Base-by-base conservation (phyloP, 2,797 vertebrate species). In the Eptatretus atami region DNA sequence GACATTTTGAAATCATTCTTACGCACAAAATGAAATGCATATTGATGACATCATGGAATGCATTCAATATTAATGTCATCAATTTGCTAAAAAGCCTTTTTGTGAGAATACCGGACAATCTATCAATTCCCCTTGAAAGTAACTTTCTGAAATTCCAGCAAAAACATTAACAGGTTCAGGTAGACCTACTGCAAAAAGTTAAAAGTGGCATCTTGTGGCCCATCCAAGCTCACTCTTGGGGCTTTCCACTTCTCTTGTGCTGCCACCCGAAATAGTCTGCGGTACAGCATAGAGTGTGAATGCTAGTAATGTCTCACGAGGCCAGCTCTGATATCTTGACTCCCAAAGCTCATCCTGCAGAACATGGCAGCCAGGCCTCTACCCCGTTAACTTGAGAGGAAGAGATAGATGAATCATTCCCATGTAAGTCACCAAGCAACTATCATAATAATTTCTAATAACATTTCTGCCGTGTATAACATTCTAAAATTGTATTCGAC, bases 201-300 rank as follows among this genome's bases (percentile, higher is more conserved):
- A 92, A 95, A 15, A 98, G 79, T 25, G 86, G 81, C 73, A 86
- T 75, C 53, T n/a, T n/a, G 83, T 82, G 68, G 86, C 82, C 74
- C 80, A 84, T 66, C 85, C 83, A 72, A 98, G 77, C 70, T 78
- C 72, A n/a, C 74, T 96, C 90, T 24, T 86, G 81, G 57, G 77
- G 87, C 67, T 84, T 94, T 75, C 93, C 95, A 73, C 82, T n/a
- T 82, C 74, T 98, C 90, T 15, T 88, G 90, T 8, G 90, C 93
- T 68, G 77, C n/a, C 79, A 66, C 80, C 78, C 67, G 79, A 79
- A 67, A 76, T 88, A 73, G 88, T 86, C 78, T 79, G 88, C 67
- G 84, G 75, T 65, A 95, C 76, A 69, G 83, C 92, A 68, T 80
- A 88, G 68, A 98, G 77, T 68, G 79, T 78, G 69, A n/a, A 98